Base-by-base conservation (phyloP, 2,797 vertebrate genomes). In the Triplophysa yarkandensis region DNA sequence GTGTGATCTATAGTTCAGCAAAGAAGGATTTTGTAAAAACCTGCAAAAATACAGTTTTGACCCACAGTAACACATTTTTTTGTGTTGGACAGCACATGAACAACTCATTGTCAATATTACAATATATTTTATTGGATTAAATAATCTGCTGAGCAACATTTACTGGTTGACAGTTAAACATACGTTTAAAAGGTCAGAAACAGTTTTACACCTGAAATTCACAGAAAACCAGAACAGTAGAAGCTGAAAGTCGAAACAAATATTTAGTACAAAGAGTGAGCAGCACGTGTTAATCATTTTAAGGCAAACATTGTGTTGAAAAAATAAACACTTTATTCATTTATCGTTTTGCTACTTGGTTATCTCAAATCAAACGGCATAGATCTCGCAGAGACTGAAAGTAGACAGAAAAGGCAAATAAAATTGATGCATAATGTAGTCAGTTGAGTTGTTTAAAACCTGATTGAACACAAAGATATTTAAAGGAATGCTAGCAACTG, bases 161-260 rank as follows among this genome's bases (percentile, higher is more conserved):
- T 67, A 83, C 55, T 55, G 77, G 84, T 84, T 84, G 83, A 81
- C 71, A 81, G 77, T 36, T 60, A 76, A 32, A 61, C 46, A 63
- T 55, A 17, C 4, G 41, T 46, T 57, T 54, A 34, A 70, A n/a
- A 44, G 19, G 48, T 68, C 44, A 48, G 28, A 70, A 34, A 62
- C 52, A 58, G 63, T 50, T 19, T 50, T 34, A 74, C 74, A 70
- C 50, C 54, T 71, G 11, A 76, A 65, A 76, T 44, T 52, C 50
- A 74, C 32, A 65, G 13, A 41, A 41, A 55, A 52, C 11, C 62
- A 60, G 17, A 67, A 71, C 21, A 44, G 19, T 17, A 11, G 14
- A 50, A 71, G 44, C 30, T 4, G 36, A n/a, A 39, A 71, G 21
- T 62, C 19, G 58, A 58, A 62, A 13, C 30, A 30, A 77, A 21